Evolutionary conservation across 2,113 vertebrate species (phyloP).

Genomic region (Varanus komodoensis): DNA sequence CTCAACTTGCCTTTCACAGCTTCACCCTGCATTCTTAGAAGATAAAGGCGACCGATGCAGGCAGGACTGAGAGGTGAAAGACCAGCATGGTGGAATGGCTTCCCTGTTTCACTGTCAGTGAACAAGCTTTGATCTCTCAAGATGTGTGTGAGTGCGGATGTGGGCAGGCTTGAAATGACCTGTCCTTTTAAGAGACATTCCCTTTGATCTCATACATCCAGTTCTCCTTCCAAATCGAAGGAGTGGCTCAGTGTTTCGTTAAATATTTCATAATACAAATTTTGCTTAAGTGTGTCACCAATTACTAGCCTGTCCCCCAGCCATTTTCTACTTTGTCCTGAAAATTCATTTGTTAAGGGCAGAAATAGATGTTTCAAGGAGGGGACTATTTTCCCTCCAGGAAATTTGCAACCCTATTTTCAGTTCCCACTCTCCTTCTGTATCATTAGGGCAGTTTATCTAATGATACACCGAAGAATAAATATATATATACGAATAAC

Average conservation of each 20-base stretch:
- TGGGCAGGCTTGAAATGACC: background rate
- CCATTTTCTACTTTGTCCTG: conserved; percentile 23
- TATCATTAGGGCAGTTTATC: background rate
- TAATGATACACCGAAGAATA: too few species aligned
- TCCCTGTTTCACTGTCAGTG: conserved; percentile 43
- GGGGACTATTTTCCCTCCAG: background rate
- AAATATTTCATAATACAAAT: conserved; percentile 47
- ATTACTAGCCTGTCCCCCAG: conserved; percentile 5
- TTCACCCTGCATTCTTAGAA: conserved; percentile 51
- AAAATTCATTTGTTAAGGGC: conserved; percentile 10
- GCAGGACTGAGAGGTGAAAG: conserved; percentile 24
- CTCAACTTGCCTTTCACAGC: conserved; percentile 50
- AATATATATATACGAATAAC: too few species aligned
- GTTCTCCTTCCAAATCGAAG: conserved; percentile 32
- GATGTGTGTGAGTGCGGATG: background rate
- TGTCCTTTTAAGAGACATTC: conserved; percentile 22
- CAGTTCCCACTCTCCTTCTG: background rate
- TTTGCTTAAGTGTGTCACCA: conserved; percentile 48
- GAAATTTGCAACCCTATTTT: background rate
- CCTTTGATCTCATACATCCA: conserved; percentile 35
- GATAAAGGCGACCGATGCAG: conserved; percentile 26
- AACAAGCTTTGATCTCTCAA: conserved; percentile 54
- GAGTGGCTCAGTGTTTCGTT: conserved; percentile 8
- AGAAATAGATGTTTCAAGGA: background rate
- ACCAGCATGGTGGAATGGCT: background rate